A percentile compares a stretch with the other conserved stretches of the same genome.
These are phyloP conservation scores for Calidris pygmaea DNA, from an alignment of 2,113 vertebrate genomes.

Conservation along the genomic window DNA sequence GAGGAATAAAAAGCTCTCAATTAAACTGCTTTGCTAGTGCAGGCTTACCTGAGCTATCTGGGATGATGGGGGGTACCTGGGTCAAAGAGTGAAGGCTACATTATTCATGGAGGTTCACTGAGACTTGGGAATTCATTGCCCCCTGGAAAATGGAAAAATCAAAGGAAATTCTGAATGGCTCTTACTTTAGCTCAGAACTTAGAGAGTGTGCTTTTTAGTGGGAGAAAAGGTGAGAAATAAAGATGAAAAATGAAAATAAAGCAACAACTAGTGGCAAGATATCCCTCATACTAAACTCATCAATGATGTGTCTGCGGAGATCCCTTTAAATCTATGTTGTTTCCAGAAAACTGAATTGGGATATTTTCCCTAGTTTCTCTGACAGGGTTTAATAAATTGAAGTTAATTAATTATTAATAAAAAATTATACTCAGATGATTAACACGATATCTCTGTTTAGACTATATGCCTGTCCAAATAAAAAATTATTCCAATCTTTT, in stretches of 20 bases:
- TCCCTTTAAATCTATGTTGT: neutral
- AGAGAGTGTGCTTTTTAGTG: neutral
- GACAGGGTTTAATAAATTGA: neutral
- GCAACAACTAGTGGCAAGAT: neutral
- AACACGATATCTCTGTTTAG: neutral
- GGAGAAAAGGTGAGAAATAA: neutral
- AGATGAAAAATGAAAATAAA: neutral
- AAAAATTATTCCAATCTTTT: neutral
- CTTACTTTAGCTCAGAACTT: neutral
- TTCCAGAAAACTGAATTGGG: neutral
- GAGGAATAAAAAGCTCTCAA: neutral
- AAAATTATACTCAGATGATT: neutral
- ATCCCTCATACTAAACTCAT: neutral
- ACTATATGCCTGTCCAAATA: neutral
- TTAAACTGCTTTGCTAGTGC: neutral
- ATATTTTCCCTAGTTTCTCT: neutral
- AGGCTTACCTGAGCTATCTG: neutral
- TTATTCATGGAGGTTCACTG: neutral
- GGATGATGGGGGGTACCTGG: neutral
- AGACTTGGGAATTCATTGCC: neutral
- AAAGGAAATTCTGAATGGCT: neutral
- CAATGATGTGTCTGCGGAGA: neutral
- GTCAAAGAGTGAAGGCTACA: neutral
- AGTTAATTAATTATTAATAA: neutral
- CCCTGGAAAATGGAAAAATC: neutral